Conservation (phyloP, 1,140 invertebrate genomes). For the Epicauta chinensis region DNA sequence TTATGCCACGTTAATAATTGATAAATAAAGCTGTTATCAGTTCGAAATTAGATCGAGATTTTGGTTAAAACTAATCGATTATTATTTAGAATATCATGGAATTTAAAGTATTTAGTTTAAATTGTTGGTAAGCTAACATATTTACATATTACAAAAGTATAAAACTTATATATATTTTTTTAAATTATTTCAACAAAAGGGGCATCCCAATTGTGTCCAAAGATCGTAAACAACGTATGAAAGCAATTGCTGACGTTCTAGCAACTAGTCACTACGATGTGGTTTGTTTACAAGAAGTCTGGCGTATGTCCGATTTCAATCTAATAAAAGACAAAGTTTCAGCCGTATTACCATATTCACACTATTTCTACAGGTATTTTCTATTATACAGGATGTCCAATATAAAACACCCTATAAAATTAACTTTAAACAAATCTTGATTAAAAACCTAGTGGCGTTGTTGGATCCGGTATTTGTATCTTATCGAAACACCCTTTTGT, state of each 20-base stretch:
- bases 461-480: slow-evolving; percentile 88
- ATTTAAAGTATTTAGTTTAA: slow-evolving; percentile 48
- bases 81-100: slow-evolving; percentile 24
- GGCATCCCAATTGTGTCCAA: slow-evolving; percentile 76
- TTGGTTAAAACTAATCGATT: no score
- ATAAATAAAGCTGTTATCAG: background rate
- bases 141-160: no score
- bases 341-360: slow-evolving; percentile 66
- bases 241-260: slow-evolving; percentile 73
- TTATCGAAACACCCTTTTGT: slow-evolving; percentile 83
- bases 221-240: slow-evolving; percentile 66
- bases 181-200: slow-evolving; percentile 50
- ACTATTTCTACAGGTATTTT: slow-evolving; percentile 94
- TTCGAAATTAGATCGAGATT: background rate
- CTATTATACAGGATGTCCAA: no score
- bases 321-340: slow-evolving; percentile 57
- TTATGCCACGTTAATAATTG: no score
- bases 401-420: slow-evolving; percentile 8
- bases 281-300: slow-evolving; percentile 90
- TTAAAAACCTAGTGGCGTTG: slow-evolving; percentile 64
- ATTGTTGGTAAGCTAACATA: slow-evolving; percentile 55
- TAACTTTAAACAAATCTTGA: slow-evolving; percentile 17
- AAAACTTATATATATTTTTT: slow-evolving; percentile 4
- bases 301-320: slow-evolving; percentile 73
- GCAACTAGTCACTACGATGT: slow-evolving; percentile 69